Base-by-base conservation (phyloP, 2,888 invertebrate species). In the Ichneumoninae sp. region DNA sequence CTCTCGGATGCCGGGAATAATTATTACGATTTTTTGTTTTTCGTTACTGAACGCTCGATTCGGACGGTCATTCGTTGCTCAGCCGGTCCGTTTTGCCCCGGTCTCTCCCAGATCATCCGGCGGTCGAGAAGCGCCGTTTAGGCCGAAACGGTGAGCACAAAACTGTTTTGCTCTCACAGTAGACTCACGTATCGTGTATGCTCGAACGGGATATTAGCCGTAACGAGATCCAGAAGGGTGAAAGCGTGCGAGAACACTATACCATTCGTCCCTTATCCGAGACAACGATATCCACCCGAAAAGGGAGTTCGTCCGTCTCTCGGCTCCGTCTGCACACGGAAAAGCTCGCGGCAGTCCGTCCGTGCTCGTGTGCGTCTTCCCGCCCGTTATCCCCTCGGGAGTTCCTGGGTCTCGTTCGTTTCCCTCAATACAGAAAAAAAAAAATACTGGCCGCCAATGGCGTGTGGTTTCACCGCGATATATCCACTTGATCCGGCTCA, bases 141-240 rank as follows among this genome's bases (percentile, higher is more conserved):
- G 22, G 57, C 10, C 57, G 13, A 26, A 19, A 57, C 26, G 22
- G 10, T 26, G 57, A 22, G 10, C 22, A 22, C 19, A 10, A 57
- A 26, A 10, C 57, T 69, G 65, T 47, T 57, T 50, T 54, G 65
- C 77, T 73, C 71, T 66, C 66, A 82, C 54, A 82, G 77, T 77
- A 47, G 71, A 19, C 76, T 78, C 82, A 78, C 82, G 82, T 83
- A 73, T 78, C 73, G 47, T 36, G 50, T 73, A 68, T 52, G 16
- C 60, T 50, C 70, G 22, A 66, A 66, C 26, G 57, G 10, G 30
- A 19, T 30, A 44, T 33, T 44, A 44, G 44, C 33, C 68, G 52
- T 73, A 78, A 83, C 69, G 75, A 75, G 69, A 65, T 79, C 74
- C 44, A 63, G 66, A 73, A 73, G 83, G 63, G 16, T 50, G 22